Conservation (phyloP, 2,888 invertebrate genomes). For the Parelbella ahira region DNA sequence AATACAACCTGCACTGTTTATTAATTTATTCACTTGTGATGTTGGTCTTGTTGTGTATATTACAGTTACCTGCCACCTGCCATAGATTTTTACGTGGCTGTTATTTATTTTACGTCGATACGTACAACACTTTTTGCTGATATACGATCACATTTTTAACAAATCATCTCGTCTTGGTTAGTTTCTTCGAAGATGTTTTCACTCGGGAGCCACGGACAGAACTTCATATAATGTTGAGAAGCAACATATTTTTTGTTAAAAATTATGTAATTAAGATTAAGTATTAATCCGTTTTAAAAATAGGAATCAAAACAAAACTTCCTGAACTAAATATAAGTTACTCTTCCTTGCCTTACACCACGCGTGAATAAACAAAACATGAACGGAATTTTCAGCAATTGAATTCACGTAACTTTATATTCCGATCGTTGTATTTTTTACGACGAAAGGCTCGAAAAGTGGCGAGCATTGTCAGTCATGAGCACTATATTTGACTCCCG, state of each 20-base stretch:
- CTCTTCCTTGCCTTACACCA: no score
- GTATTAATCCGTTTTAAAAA: no score
- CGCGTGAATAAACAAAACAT: not conserved
- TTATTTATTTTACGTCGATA: not conserved
- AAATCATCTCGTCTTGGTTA: no score
- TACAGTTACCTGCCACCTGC: conserved; percentile 30
- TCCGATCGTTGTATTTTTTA: conserved; percentile 3
- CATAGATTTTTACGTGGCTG: conserved; percentile 23
- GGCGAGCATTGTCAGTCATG: conserved; percentile 1
- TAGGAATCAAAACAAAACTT: no score
- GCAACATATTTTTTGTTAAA: no score
- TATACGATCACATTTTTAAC: conserved; percentile 1
- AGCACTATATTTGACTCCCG: conserved; percentile 2
- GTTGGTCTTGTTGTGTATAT: conserved; percentile 23
- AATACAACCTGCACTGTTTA: conserved; percentile 28
- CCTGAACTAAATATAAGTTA: no score
- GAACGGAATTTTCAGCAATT: not conserved
- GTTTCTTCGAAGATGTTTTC: no score
- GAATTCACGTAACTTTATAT: not conserved
- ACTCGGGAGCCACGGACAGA: no score
- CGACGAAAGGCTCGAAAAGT: conserved; percentile 1
- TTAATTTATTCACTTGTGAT: conserved; percentile 31
- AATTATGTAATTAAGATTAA: no score
- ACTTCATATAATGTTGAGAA: no score
- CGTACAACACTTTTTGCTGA: conserved; percentile 11